These are phyloP conservation scores for Drosophila meridiana DNA, from an alignment of 2,888 invertebrate species.

Conservation along the genomic window DNA sequence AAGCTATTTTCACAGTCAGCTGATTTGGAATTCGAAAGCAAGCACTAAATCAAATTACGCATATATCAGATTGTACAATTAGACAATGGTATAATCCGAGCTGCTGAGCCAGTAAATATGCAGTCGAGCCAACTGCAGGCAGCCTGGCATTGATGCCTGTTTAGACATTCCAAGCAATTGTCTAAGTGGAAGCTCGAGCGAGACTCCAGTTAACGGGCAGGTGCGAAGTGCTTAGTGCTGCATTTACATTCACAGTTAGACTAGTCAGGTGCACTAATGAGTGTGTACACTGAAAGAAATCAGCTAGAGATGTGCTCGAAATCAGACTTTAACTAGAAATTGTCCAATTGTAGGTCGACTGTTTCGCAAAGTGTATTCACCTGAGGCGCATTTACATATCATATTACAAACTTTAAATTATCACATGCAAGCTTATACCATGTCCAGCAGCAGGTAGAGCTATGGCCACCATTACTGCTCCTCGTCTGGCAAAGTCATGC, in stretches of 20 bases:
- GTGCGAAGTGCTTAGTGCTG: slow-evolving; percentile 71
- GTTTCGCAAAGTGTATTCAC: slow-evolving; percentile 22
- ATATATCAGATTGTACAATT: slow-evolving; percentile 38
- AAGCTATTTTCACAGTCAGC: slow-evolving; percentile 15
- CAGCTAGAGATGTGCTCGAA: neutral
- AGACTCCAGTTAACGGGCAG: slow-evolving; percentile 50
- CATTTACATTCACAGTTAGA: slow-evolving; percentile 53
- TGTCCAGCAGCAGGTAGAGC: neutral
- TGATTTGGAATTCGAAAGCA: slow-evolving; percentile 14
- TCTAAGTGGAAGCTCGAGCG: slow-evolving; percentile 11
- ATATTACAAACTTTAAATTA: slow-evolving; percentile 51
- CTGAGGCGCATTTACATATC: slow-evolving; percentile 55
- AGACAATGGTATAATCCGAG: slow-evolving; percentile 19
- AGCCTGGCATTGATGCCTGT: slow-evolving; percentile 8
- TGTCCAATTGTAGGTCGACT: too few species aligned
- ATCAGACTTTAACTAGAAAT: neutral
- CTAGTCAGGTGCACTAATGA: slow-evolving; percentile 23
- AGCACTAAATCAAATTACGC: slow-evolving; percentile 23
- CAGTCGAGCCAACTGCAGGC: neutral
- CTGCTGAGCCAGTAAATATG: slow-evolving; percentile 7
- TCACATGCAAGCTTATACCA: slow-evolving; percentile 37
- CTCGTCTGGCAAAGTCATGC: slow-evolving; percentile 54
- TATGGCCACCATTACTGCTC: neutral
- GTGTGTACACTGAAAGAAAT: slow-evolving; percentile 30
- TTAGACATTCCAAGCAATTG: slow-evolving; percentile 29